These are phyloP conservation scores for Pseudomyrmex gracilis DNA, from an alignment of 1,140 invertebrate species.

Conservation along the genomic window DNA sequence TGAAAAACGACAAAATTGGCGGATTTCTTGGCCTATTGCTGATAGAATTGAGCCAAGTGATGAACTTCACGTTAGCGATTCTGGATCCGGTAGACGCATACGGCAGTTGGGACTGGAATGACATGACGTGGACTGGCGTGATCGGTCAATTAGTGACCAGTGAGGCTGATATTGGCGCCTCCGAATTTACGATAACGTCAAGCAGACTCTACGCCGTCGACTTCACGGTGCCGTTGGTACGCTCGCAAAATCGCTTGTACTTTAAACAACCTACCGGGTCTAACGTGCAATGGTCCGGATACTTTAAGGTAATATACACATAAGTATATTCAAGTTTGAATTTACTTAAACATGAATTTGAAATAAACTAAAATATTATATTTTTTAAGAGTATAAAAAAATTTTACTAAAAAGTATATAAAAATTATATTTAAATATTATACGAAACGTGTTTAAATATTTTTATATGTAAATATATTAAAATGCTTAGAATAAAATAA, in stretches of 20 bases:
- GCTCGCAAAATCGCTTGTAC: constrained; percentile 69
- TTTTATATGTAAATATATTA: too few relatives aligned
- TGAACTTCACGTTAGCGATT: constrained; percentile 71
- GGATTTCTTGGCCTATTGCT: constrained; percentile 67
- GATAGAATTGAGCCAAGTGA: constrained; percentile 65
- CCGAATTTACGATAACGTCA: constrained; percentile 75
- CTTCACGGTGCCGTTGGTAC: constrained; percentile 75
- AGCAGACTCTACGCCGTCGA: constrained; percentile 70
- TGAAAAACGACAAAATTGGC: constrained; percentile 28
- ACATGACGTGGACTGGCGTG: constrained; percentile 74
- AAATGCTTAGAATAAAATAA: too few relatives aligned
- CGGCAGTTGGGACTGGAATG: constrained; percentile 63
- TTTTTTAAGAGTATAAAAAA: not conserved
- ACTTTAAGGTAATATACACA: constrained; percentile 70
- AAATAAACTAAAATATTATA: not conserved
- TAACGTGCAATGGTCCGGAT: constrained; percentile 73
- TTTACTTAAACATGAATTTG: too few relatives aligned
- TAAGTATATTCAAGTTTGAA: too few relatives aligned
- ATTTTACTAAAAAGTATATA: too few relatives aligned
- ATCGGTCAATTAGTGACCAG: constrained; percentile 66
- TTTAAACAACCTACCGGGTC: constrained; percentile 58
- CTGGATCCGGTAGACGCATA: constrained; percentile 41
- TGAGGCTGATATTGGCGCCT: constrained; percentile 70
- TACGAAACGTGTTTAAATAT: too few relatives aligned
- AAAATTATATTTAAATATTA: too few relatives aligned